Evolutionary conservation across 2,888 invertebrate species (phyloP).

Genomic region (Tetranychus piercei): DNA sequence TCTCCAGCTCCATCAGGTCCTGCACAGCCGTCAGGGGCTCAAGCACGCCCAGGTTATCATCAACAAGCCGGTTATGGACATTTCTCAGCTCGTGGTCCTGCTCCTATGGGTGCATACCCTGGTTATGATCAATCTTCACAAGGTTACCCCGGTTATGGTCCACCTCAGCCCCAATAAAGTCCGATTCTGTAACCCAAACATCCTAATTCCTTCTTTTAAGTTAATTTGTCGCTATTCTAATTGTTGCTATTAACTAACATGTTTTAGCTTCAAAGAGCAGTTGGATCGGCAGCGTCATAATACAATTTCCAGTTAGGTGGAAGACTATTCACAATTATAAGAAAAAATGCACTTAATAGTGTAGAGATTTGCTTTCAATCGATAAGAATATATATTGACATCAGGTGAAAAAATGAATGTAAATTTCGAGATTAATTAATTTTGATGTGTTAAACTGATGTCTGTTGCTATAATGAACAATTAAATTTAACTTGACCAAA

Average conservation of each 20-base stretch:
- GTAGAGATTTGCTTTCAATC: neutral
- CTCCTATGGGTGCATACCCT: constrained; percentile 7
- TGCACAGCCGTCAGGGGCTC: neutral
- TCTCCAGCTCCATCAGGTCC: constrained; percentile 1
- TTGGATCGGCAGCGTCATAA: too few species aligned
- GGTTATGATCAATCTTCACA: constrained; percentile 11
- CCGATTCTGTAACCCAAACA: neutral
- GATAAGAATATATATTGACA: neutral
- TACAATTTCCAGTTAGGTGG: too few species aligned
- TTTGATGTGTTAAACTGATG: neutral
- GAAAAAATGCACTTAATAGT: neutral
- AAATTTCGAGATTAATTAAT: neutral
- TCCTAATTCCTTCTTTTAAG: too few species aligned
- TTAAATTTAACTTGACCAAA: neutral
- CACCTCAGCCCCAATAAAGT: constrained; percentile 7
- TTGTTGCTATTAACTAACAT: too few species aligned
- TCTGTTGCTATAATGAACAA: neutral
- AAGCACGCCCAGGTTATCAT: neutral
- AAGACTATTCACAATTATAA: neutral
- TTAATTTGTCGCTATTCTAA: too few species aligned
- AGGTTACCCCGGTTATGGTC: constrained; percentile 9
- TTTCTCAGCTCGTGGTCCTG: constrained; percentile 6
- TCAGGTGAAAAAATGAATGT: neutral
- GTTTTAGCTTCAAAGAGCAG: too few species aligned
- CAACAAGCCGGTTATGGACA: constrained; percentile 12